Conservation (phyloP, 1,140 invertebrate genomes). For the Galleria mellonella region DNA sequence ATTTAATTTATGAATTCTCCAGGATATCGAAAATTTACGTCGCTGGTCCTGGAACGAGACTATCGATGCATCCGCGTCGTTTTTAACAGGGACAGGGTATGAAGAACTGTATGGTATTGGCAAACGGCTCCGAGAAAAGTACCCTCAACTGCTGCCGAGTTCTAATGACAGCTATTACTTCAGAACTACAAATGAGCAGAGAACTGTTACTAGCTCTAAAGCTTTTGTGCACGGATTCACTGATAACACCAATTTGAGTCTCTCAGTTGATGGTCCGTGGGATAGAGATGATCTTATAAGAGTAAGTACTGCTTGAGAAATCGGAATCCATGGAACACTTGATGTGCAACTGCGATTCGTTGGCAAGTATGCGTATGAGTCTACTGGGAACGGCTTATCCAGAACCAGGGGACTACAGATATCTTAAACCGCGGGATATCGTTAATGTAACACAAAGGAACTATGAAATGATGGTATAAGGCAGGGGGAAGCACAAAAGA, state of each 20-base stretch:
- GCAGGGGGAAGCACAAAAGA: too few relatives aligned
- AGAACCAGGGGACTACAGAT: too few relatives aligned
- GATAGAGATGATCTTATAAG: conserved; percentile 38
- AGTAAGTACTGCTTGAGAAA: conserved; percentile 21
- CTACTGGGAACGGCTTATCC: too few relatives aligned
- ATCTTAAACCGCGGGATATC: too few relatives aligned
- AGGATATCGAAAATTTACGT: conserved; percentile 48
- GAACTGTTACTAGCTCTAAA: conserved; percentile 46
- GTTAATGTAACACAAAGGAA: too few relatives aligned
- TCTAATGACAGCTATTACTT: conserved; percentile 35
- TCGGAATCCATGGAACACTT: too few relatives aligned
- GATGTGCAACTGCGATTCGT: too few relatives aligned
- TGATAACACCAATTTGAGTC: conserved; percentile 25
- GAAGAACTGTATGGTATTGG: conserved; percentile 48
- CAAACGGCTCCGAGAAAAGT: conserved; percentile 22
- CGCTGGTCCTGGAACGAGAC: conserved; percentile 46
- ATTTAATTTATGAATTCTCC: too few relatives aligned
- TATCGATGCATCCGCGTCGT: conserved; percentile 30
- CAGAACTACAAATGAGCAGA: conserved; percentile 43
- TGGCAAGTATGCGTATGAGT: too few relatives aligned
- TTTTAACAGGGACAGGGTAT: conserved; percentile 45
- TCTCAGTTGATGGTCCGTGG: conserved; percentile 24
- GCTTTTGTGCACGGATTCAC: conserved; percentile 43
- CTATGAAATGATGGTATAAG: too few relatives aligned
- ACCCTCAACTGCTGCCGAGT: conserved; percentile 13